Percentiles rank a stretch among this genome's conserved stretches.
These are phyloP conservation scores for Pagrus major DNA, from an alignment of 2,113 vertebrate species.

Conservation along the genomic window DNA sequence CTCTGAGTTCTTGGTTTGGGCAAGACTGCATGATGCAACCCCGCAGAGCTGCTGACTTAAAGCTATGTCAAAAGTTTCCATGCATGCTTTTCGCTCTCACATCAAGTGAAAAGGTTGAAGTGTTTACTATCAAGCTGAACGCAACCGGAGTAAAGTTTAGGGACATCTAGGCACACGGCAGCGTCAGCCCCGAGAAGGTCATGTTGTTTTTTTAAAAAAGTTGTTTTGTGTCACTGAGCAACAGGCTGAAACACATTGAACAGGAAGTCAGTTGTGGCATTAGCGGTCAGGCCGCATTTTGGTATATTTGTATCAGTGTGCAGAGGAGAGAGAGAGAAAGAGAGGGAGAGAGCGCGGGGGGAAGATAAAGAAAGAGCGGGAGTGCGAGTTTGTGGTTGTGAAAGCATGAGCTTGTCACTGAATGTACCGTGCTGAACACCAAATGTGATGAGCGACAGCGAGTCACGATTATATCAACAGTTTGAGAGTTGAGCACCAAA, in stretches of 20 bases:
- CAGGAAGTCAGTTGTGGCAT: constrained; percentile 87
- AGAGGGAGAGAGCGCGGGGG: constrained; percentile 40
- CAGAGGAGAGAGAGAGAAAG: constrained; percentile 58
- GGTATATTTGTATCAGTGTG: constrained; percentile 80
- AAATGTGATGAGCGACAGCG: not conserved
- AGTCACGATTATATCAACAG: constrained; percentile 23
- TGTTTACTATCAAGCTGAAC: not conserved
- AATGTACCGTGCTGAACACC: not conserved
- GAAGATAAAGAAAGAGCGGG: constrained; percentile 57
- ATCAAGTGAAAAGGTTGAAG: not conserved
- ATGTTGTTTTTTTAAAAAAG: constrained; percentile 46
- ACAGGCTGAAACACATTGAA: constrained; percentile 79
- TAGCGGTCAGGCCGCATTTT: constrained; percentile 78
- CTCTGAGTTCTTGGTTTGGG: constrained; percentile 30
- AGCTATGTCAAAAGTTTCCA: constrained; percentile 27
- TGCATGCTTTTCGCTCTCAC: constrained; percentile 8
- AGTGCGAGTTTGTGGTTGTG: constrained; percentile 52
- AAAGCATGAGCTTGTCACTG: constrained; percentile 30
- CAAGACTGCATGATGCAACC: constrained; percentile 63
- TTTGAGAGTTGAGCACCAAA: constrained; percentile 2
- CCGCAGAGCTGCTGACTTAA: constrained; percentile 49
- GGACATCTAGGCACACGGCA: not conserved
- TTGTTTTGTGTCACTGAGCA: constrained; percentile 77
- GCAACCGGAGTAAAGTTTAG: not conserved
- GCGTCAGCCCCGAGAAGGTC: constrained; percentile 31